Evolutionary conservation across 2,113 vertebrate genomes (phyloP).

Genomic region (Hydrochoerus hydrochaeris): DNA sequence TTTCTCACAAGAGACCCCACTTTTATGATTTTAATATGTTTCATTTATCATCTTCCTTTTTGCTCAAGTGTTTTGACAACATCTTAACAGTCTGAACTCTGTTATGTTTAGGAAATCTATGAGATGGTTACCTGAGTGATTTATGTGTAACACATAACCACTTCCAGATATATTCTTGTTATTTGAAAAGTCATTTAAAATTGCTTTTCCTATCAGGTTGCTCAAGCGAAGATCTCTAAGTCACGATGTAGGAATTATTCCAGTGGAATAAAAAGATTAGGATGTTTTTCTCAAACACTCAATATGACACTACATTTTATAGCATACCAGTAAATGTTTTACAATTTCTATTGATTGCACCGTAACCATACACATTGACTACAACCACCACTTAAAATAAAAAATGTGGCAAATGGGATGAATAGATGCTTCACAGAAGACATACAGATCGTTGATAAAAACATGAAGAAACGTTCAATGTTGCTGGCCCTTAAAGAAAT

Average conservation of each 20-base stretch:
- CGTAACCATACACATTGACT: not conserved
- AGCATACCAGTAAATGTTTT: not conserved
- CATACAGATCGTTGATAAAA: not conserved
- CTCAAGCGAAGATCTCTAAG: not conserved
- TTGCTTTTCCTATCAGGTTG: not conserved
- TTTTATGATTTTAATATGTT: not conserved
- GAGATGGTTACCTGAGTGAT: not conserved
- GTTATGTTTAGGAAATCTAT: conserved; percentile 16
- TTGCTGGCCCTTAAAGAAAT: not conserved
- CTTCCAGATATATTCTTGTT: not conserved
- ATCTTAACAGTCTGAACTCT: not conserved
- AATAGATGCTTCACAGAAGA: not conserved
- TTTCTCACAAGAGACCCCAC: not conserved
- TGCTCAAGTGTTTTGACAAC: not conserved
- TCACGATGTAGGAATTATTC: not conserved
- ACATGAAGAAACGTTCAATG: not conserved
- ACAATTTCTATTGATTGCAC: not conserved
- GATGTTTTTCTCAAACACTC: conserved; percentile 8
- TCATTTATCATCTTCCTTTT: not conserved
- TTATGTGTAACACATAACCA: not conserved
- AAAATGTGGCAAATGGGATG: not conserved
- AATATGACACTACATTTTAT: not conserved
- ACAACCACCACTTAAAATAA: not conserved
- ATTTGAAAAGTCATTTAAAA: conserved; percentile 51
- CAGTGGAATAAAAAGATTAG: not conserved